These are phyloP conservation scores for Carabus problematicus DNA, from an alignment of 2,888 invertebrate species.

Conservation along the genomic window DNA sequence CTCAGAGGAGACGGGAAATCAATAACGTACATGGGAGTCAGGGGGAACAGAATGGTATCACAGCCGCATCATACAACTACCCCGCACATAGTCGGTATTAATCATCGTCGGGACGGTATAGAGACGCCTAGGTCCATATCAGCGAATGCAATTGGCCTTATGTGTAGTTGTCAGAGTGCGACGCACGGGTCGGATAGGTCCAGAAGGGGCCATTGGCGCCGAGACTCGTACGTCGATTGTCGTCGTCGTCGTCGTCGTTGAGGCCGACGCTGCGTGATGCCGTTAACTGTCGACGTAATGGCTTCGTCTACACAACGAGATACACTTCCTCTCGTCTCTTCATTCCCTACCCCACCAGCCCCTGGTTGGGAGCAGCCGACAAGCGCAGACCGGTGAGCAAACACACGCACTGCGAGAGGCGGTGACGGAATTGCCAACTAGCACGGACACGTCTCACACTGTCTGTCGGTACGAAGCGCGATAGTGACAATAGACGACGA, in stretches of 20 bases:
- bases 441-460: too few species aligned
- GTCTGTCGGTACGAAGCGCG: too few species aligned
- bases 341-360: neutral
- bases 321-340: constrained; percentile 3
- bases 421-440: too few species aligned
- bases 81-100: neutral
- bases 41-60: too few species aligned
- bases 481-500: too few species aligned
- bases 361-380: neutral
- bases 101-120: neutral
- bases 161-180: constrained; percentile 50
- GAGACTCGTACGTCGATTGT: constrained; percentile 6
- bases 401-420: too few species aligned
- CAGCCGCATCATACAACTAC: too few species aligned
- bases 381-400: neutral
- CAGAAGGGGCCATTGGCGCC: constrained; percentile 53
- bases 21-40: constrained; percentile 14
- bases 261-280: constrained; percentile 27
- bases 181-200: constrained; percentile 49
- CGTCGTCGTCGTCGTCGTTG: constrained; percentile 3
- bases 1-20: constrained; percentile 23
- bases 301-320: constrained; percentile 20
- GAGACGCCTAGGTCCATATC: neutral
- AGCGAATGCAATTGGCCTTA: constrained; percentile 51
- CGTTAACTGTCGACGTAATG: constrained; percentile 36